Base-by-base conservation (phyloP, 2,888 invertebrate species). In the Dolichomitus sp. region DNA sequence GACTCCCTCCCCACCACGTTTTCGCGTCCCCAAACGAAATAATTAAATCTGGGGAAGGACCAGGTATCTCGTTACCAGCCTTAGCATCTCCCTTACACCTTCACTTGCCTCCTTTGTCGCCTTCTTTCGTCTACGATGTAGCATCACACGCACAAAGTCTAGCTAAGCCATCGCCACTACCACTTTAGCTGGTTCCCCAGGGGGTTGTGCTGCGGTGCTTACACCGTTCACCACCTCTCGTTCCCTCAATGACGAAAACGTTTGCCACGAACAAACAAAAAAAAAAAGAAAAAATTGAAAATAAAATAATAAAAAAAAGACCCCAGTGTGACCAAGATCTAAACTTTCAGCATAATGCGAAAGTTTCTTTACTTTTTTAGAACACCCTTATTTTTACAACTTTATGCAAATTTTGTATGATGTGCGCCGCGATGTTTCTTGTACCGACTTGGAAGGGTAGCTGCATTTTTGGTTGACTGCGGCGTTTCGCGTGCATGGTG, bases 31-130 rank as follows among this genome's bases (percentile, higher is more conserved):
- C 79, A 54, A 84, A 77, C 69, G 83, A 86, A 86, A 85, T 86
- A 86, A 86, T 86, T 86, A 84, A 86, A 86, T 86, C 79, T 68
- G 73, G 75, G 83, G 45, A 70, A 78, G 72, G 68, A 76, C 81
- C 76, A 72, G 77, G 66, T 80, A 82, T 84, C 80, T 77, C 82
- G 82, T 72, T 80, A 70, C 73, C 59, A 68, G 27, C 63, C 66
- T 54, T 52, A 19, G 23, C 74, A 59, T 78, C 69, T 50, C 73
- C 66, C 50, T 63, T 50, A 69, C 81, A 69, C 61, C 78, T 81
- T 81, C 59, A 65, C 80, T 75, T 65, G 70, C 48, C 54, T 61
- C 61, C 74, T 57, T 40, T 68, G 30, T 30, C 45, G 52, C n/a
- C 23, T 57, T 70, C 59, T 59, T 23, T 30, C 59, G 14, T 57